Evolutionary conservation across 2,888 invertebrate genomes (phyloP).

Genomic region (Cheilosia grossa): DNA sequence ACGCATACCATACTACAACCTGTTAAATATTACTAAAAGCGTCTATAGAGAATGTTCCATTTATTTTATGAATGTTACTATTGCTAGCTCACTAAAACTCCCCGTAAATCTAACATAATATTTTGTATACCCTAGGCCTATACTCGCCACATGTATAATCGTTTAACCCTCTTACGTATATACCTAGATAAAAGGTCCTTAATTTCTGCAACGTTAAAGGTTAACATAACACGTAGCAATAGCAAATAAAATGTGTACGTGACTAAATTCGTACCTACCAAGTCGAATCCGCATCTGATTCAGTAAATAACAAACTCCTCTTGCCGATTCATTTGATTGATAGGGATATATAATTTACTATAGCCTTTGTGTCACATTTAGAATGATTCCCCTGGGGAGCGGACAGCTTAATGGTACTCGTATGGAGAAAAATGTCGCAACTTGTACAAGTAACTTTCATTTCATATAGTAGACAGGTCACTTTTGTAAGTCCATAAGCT

Average conservation of each 20-base stretch:
- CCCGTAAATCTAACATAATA: not conserved
- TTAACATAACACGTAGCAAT: slow-evolving; percentile 34
- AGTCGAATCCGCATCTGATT: slow-evolving; percentile 11
- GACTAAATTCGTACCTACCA: slow-evolving; percentile 25
- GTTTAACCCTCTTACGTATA: slow-evolving; percentile 7
- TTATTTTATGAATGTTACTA: not conserved
- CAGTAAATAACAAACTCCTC: slow-evolving; percentile 28
- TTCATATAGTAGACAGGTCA: not conserved
- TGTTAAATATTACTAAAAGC: too few relatives aligned
- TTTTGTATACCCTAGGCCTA: not conserved
- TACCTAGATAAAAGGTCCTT: slow-evolving; percentile 14
- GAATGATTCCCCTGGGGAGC: not conserved
- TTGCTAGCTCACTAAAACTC: not conserved
- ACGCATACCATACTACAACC: too few relatives aligned
- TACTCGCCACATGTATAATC: not conserved
- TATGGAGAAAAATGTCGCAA: not conserved
- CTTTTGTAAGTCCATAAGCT: slow-evolving; percentile 6
- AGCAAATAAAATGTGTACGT: slow-evolving; percentile 41
- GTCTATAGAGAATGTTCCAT: not conserved
- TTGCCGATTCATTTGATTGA: slow-evolving; percentile 46
- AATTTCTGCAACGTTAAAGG: slow-evolving; percentile 25
- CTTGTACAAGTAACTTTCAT: not conserved
- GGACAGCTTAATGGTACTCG: not conserved
- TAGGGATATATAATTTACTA: slow-evolving; percentile 12
- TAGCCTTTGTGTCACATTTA: not conserved